Evolutionary conservation across 92 coral and sea anemone genomes (phyloP), one percentile per base, ranked within the genome.

Genomic region (Muricea muricata): DNA sequence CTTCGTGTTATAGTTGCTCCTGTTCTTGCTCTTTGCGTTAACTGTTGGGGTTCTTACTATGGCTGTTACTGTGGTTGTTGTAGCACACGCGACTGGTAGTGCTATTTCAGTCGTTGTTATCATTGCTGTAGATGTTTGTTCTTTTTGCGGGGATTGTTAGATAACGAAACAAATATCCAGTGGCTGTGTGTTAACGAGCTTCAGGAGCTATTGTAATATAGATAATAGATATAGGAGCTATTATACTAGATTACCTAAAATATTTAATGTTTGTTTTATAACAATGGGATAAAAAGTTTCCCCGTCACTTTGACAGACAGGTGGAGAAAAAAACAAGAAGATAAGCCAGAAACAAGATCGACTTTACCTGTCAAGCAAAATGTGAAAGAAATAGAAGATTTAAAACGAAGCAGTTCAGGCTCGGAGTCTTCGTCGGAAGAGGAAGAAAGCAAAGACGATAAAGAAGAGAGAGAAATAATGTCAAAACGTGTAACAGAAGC

Each of bases 261-360:
- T 37, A 37, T 4, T 37, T 37, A 4, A n/a, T n/a, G n/a, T n/a
- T n/a, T 26, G 25, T 10, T 57, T 26, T 20, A 55, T 55, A 20
- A 57, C 7, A 57, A 57, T 21, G 65, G 1, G 65, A 28, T 0
- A 3, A n/a, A 26, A 28, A 28, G 14, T 7, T 46, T 10, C 12
- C 39, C 30, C 30, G 18, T 28, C 12, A 15, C 29, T 21, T 56
- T 33, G 23, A 52, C 18, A n/a, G 95, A 92, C 11, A 92, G 97
- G 14, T 96, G 99, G 99, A 93, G 92, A 52, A 96, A 93, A 87
- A 91, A 89, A 81, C 77, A 69, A 17, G 82, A 79, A 0, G 37
- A 61, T 45, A 91, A 78, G 47, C 68, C 56, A 28, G 50, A 73
- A 55, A 75, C 76, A 57, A 12, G 81, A 24, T 30, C 76, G n/a